Percentiles rank a stretch among this genome's conserved stretches.
These are phyloP conservation scores for Cephus runcator DNA, from an alignment of 2,888 invertebrate species.

Conservation along the genomic window DNA sequence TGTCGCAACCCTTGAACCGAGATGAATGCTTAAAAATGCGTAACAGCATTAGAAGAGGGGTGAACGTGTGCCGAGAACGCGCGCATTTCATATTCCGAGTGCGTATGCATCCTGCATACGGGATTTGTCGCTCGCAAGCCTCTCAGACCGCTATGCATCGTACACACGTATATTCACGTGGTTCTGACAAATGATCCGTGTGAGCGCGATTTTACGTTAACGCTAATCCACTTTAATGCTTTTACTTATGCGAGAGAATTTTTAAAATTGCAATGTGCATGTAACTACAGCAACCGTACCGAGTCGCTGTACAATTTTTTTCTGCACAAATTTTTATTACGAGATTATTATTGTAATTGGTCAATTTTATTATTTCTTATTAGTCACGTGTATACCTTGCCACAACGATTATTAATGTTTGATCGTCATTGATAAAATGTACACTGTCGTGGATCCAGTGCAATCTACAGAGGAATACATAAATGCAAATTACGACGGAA, in stretches of 20 bases:
- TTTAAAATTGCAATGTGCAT: background rate
- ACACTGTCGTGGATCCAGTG: background rate
- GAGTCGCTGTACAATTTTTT: background rate
- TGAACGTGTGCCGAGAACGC: slow-evolving; percentile 17
- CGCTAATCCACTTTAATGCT: background rate
- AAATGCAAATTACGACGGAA: background rate
- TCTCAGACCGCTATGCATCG: slow-evolving; percentile 15
- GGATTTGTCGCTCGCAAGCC: slow-evolving; percentile 21
- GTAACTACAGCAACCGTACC: background rate
- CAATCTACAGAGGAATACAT: background rate
- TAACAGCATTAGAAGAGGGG: slow-evolving; percentile 19
- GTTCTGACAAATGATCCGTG: background rate
- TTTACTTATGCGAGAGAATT: background rate
- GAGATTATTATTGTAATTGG: background rate
- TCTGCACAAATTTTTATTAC: background rate
- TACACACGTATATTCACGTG: background rate
- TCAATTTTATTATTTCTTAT: background rate
- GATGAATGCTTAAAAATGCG: slow-evolving; percentile 25
- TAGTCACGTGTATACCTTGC: background rate
- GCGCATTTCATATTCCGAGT: slow-evolving; percentile 19
- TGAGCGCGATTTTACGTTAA: background rate
- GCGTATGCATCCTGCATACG: slow-evolving; percentile 4
- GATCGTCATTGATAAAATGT: background rate
- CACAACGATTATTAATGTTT: background rate
- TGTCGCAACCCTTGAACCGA: slow-evolving; percentile 17